Evolutionary conservation across 1,140 invertebrate species (phyloP).

Genomic region (Cylas formicarius): DNA sequence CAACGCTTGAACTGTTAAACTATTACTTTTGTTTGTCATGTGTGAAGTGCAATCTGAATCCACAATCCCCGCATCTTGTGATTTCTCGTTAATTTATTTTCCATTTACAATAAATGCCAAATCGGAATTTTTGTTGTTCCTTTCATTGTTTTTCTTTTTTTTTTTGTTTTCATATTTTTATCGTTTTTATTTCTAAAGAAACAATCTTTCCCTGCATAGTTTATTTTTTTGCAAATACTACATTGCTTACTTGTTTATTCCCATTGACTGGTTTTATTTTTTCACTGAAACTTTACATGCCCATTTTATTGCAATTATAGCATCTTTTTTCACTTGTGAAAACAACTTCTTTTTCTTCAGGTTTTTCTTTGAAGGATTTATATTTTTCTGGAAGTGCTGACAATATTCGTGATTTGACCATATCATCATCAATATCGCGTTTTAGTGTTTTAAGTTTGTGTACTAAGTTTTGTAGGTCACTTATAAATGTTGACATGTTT

Average conservation of each 20-base stretch:
- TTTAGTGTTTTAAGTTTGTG: neutral
- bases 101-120: too few species aligned
- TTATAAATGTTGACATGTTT: neutral
- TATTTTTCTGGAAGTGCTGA: conserved; percentile 3
- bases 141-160: too few species aligned
- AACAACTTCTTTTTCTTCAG: conserved; percentile 9
- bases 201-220: conserved; percentile 7
- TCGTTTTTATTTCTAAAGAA: conserved; percentile 3
- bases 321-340: conserved; percentile 12
- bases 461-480: conserved; percentile 7
- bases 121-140: too few species aligned
- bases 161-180: too few species aligned
- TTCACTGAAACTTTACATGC: neutral
- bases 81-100: too few species aligned
- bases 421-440: conserved; percentile 1
- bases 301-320: conserved; percentile 3
- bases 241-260: conserved; percentile 1
- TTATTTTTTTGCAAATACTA: conserved; percentile 12
- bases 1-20: too few species aligned
- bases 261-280: neutral
- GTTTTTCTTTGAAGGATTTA: conserved; percentile 4
- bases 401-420: conserved; percentile 8
- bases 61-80: too few species aligned
- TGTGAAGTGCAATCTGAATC: too few species aligned
- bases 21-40: too few species aligned